Conservation (phyloP, 1,140 invertebrate species). For the Rhizoglyphus robini region DNA sequence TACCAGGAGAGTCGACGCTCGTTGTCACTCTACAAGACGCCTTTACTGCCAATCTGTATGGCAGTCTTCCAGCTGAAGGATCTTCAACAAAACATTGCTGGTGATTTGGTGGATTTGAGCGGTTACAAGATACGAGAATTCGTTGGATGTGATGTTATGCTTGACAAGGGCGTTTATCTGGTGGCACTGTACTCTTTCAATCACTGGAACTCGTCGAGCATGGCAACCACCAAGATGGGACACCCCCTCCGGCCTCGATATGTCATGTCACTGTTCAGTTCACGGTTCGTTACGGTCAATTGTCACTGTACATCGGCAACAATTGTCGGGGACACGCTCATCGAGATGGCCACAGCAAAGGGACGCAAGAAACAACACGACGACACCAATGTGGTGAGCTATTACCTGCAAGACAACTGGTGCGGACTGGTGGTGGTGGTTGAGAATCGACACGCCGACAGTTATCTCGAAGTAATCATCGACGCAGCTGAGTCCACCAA, state of each 20-base stretch:
- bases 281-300: conserved; percentile 54
- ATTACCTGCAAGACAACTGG: conserved; percentile 83
- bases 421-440: conserved; percentile 89
- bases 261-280: not conserved
- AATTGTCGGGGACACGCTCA: conserved; percentile 81
- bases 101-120: conserved; percentile 60
- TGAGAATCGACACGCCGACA: conserved; percentile 48
- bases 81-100: not conserved
- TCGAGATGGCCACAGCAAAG: conserved; percentile 62
- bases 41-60: conserved; percentile 29
- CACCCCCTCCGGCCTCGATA: conserved; percentile 84
- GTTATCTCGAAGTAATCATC: conserved; percentile 79
- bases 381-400: conserved; percentile 71
- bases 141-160: conserved; percentile 86
- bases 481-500: conserved; percentile 94
- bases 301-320: conserved; percentile 92
- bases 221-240: conserved; percentile 52
- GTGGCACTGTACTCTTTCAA: conserved; percentile 85
- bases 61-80: not conserved
- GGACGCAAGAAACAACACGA: conserved; percentile 51
- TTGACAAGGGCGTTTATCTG: conserved; percentile 81
- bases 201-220: conserved; percentile 65
- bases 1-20: conserved; percentile 89
- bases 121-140: conserved; percentile 78
- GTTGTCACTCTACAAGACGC: conserved; percentile 55